Conservation (phyloP, 2,113 vertebrate genomes). For the Ceuthmochares aereus region DNA sequence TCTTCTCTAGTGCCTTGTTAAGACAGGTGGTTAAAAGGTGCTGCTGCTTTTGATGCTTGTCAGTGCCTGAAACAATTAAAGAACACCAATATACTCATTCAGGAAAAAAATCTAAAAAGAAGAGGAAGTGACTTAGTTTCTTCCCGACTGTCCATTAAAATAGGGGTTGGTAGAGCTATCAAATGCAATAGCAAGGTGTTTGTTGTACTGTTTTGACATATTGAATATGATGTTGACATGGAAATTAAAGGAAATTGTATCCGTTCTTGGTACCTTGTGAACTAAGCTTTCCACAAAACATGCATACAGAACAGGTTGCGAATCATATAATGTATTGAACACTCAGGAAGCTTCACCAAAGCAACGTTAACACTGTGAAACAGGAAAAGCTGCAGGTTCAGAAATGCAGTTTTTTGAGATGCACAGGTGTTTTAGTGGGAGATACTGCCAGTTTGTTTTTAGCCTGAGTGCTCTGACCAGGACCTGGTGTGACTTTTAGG, state of each 20-base stretch:
- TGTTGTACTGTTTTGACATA: background rate
- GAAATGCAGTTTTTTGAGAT: background rate
- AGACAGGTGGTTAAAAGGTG: background rate
- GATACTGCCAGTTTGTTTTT: background rate
- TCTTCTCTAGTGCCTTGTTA: background rate
- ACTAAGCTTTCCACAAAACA: fast-evolving
- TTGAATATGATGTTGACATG: background rate
- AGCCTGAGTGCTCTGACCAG: background rate
- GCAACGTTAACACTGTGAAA: background rate
- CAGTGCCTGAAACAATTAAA: background rate
- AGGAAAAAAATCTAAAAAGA: background rate
- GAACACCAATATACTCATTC: background rate
- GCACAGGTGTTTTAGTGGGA: background rate
- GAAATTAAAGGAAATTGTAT: background rate
- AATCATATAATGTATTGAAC: background rate
- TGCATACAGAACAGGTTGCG: fast-evolving
- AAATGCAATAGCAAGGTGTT: background rate
- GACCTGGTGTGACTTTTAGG: background rate
- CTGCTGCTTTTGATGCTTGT: background rate
- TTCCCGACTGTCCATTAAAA: background rate
- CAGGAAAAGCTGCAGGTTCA: background rate
- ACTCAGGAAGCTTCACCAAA: background rate
- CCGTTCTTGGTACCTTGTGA: background rate
- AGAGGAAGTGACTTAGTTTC: background rate
- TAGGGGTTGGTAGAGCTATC: background rate